These are phyloP conservation scores for Solen grandis DNA, from an alignment of 1,140 invertebrate species.

Conservation along the genomic window DNA sequence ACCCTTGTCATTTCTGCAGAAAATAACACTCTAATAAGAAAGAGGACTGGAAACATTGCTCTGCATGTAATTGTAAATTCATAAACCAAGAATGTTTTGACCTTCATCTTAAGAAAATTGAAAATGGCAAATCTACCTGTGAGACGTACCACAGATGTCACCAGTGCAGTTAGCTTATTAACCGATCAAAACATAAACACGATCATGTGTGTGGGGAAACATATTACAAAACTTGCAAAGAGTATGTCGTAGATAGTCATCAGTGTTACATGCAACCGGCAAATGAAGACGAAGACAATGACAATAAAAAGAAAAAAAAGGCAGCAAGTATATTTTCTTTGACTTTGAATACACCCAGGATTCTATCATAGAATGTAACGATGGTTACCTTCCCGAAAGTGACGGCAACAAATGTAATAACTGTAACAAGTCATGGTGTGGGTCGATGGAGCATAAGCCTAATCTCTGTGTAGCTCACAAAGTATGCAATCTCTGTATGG, in stretches of 20 bases:
- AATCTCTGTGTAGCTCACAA: slow-evolving; percentile 24
- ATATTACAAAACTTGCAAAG: slow-evolving; percentile 19
- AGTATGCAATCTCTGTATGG: slow-evolving; percentile 1
- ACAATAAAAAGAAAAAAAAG: neutral
- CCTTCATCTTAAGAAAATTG: slow-evolving; percentile 33
- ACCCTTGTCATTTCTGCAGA: slow-evolving; percentile 4
- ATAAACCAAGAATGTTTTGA: slow-evolving; percentile 15
- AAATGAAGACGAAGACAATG: neutral
- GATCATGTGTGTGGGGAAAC: slow-evolving; percentile 7
- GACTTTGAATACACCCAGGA: slow-evolving; percentile 26
- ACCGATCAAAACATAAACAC: slow-evolving; percentile 10
- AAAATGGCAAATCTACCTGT: slow-evolving; percentile 23
- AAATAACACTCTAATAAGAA: slow-evolving; percentile 13
- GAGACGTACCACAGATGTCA: slow-evolving; percentile 12
- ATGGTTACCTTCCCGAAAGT: neutral
- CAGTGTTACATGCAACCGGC: slow-evolving; percentile 6
- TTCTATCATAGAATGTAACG: neutral
- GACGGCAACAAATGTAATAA: neutral
- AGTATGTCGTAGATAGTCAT: neutral
- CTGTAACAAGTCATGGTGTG: slow-evolving; percentile 12
- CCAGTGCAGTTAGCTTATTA: slow-evolving; percentile 18
- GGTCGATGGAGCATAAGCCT: slow-evolving; percentile 14
- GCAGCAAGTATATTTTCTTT: slow-evolving; percentile 17
- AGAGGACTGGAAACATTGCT: slow-evolving; percentile 17
- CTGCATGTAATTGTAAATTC: slow-evolving; percentile 17